A percentile compares a stretch with the other conserved stretches of the same genome.
Conservation (phyloP, 2,888 invertebrate genomes). For the Drosophila peninsularis region DNA sequence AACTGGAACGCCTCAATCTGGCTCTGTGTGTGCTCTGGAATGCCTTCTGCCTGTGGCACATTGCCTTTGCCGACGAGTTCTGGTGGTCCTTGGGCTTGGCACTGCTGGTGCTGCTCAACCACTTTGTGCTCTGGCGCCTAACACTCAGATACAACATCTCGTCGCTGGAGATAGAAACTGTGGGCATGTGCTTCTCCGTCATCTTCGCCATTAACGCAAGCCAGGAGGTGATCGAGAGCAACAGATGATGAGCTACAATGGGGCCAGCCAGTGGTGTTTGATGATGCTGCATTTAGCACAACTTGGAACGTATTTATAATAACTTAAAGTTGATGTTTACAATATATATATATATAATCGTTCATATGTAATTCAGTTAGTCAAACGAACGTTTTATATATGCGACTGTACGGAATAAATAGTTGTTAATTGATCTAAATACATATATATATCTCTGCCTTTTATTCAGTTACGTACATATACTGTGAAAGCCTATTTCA, state of each 20-base stretch:
- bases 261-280: constrained; percentile 2
- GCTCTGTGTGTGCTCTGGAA: constrained; percentile 69
- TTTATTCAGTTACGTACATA: constrained; percentile 19
- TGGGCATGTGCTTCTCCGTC: constrained; percentile 70
- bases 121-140: constrained; percentile 71
- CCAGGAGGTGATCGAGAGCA: constrained; percentile 58
- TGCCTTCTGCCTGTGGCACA: constrained; percentile 53
- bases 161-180: constrained; percentile 60
- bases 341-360: constrained; percentile 14
- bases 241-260: constrained; percentile 6
- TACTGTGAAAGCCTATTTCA: too few relatives aligned
- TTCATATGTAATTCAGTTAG: constrained; percentile 22
- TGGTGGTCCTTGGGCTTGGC: constrained; percentile 66
- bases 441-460: constrained; percentile 2
- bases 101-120: constrained; percentile 60
- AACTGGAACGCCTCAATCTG: constrained; percentile 34
- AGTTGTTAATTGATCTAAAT: background rate
- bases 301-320: constrained; percentile 33
- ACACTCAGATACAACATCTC: constrained; percentile 61
- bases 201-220: constrained; percentile 69
- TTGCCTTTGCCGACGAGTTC: constrained; percentile 59
- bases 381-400: constrained; percentile 26
- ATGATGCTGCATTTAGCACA: constrained; percentile 53
- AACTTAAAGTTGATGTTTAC: constrained; percentile 31
- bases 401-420: background rate